A percentile compares a stretch with the other conserved stretches of the same genome.
These are phyloP conservation scores for Neodon shergylaensis DNA, from an alignment of 2,113 vertebrate species.

Conservation along the genomic window DNA sequence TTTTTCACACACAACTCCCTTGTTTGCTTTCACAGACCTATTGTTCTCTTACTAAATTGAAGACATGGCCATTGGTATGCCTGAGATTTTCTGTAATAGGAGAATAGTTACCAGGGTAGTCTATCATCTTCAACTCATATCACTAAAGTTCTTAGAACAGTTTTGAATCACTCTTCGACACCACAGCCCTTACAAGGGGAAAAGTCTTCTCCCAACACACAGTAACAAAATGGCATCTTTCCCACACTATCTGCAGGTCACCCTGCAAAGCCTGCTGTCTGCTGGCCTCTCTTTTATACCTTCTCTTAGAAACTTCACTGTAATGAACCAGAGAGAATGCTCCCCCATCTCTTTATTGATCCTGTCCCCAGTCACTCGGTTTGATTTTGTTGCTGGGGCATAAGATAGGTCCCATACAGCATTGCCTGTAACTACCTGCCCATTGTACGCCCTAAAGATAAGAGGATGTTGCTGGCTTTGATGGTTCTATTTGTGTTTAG, in stretches of 20 bases:
- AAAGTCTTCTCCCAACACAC: neutral
- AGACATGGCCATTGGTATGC: neutral
- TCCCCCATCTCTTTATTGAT: neutral
- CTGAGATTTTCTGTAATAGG: neutral
- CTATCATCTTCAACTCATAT: neutral
- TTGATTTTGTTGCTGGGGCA: neutral
- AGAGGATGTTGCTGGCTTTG: neutral
- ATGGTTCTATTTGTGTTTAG: too few relatives aligned
- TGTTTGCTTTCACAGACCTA: neutral
- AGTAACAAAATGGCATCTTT: neutral
- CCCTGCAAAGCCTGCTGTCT: neutral
- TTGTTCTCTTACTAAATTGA: neutral
- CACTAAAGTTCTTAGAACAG: neutral
- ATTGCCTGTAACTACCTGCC: neutral
- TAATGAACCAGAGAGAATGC: neutral
- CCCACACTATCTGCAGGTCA: neutral
- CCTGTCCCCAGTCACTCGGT: neutral
- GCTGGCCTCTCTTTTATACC: too few relatives aligned
- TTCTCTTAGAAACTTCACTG: neutral
- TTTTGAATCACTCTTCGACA: neutral
- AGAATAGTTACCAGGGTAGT: rapidly evolving
- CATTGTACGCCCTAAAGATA: rapidly evolving
- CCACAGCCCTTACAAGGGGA: neutral
- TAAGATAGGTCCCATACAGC: rapidly evolving
- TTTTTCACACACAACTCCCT: neutral